Conservation (phyloP, 2,888 invertebrate genomes). For the Sympetrum striolatum region DNA sequence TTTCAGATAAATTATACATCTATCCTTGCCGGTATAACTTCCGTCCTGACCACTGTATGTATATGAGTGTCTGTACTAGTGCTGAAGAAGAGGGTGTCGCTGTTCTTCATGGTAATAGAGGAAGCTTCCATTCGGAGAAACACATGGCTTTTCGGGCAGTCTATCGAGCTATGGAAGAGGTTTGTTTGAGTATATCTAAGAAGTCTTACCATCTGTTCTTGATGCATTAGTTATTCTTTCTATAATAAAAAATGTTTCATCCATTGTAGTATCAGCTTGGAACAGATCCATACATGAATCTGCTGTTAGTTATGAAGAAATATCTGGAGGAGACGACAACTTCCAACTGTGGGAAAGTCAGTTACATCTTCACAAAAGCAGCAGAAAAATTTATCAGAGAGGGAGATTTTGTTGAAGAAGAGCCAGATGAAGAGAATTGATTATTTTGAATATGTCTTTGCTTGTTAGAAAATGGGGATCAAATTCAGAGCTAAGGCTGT, state of each 20-base stretch:
- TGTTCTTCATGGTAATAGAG: slow-evolving; percentile 87
- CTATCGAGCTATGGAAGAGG: slow-evolving; percentile 69
- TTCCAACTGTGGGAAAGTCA: slow-evolving; percentile 72
- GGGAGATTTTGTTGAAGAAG: slow-evolving; percentile 22
- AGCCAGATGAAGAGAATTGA: background rate
- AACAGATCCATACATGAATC: slow-evolving; percentile 67
- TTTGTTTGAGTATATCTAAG: slow-evolving; percentile 52
- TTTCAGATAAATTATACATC: slow-evolving; percentile 73
- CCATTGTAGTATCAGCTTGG: slow-evolving; percentile 69
- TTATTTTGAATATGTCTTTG: background rate
- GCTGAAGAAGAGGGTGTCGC: slow-evolving; percentile 77
- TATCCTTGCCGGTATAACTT: slow-evolving; percentile 90
- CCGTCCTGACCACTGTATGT: slow-evolving; percentile 96
- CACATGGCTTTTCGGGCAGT: slow-evolving; percentile 83
- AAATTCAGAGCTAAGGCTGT: background rate
- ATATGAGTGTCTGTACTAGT: slow-evolving; percentile 82
- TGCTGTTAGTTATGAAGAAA: slow-evolving; percentile 67
- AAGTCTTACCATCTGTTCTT: background rate
- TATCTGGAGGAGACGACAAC: slow-evolving; percentile 63
- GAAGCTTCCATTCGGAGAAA: slow-evolving; percentile 83
- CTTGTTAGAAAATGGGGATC: background rate
- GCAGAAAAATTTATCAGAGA: slow-evolving; percentile 40
- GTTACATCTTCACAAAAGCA: slow-evolving; percentile 59
- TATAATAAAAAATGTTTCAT: slow-evolving; percentile 39
- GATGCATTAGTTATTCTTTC: background rate